These are phyloP conservation scores for Helicorthomorpha holstii DNA, from an alignment of 1,140 invertebrate genomes.

Conservation along the genomic window DNA sequence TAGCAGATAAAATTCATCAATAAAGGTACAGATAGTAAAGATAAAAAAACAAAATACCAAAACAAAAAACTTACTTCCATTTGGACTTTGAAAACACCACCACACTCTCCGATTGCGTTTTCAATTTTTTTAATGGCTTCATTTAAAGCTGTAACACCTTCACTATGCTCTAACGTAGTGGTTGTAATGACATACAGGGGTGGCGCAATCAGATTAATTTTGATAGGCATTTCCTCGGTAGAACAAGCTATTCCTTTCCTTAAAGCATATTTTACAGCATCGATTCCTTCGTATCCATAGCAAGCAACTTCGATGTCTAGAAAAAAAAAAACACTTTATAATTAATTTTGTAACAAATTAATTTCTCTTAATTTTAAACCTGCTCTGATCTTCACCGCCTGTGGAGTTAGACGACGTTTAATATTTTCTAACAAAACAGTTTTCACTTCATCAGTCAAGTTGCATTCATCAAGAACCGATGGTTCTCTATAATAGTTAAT, in stretches of 20 bases:
- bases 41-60: not conserved
- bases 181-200: slow-evolving; percentile 98
- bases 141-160: slow-evolving; percentile 75
- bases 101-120: slow-evolving; percentile 53
- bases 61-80: slow-evolving; percentile 56
- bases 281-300: slow-evolving; percentile 91
- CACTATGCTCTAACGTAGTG: slow-evolving; percentile 85
- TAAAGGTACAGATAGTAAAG: not conserved
- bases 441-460: slow-evolving; percentile 81
- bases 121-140: slow-evolving; percentile 77
- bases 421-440: slow-evolving; percentile 88
- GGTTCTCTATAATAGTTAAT: slow-evolving; percentile 48
- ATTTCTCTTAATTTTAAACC: slow-evolving; percentile 24
- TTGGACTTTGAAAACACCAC: slow-evolving; percentile 86
- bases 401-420: slow-evolving; percentile 87
- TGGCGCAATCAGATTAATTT: slow-evolving; percentile 91
- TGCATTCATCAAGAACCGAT: slow-evolving; percentile 87
- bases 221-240: slow-evolving; percentile 84
- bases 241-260: slow-evolving; percentile 81
- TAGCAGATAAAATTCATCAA: slow-evolving; percentile 11
- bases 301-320: slow-evolving; percentile 90
- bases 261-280: slow-evolving; percentile 90
- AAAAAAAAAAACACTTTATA: not conserved
- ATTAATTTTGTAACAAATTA: not conserved
- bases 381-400: slow-evolving; percentile 92